Conservation (phyloP, 2,797 vertebrate genomes). For the Sandelia bainsii region DNA sequence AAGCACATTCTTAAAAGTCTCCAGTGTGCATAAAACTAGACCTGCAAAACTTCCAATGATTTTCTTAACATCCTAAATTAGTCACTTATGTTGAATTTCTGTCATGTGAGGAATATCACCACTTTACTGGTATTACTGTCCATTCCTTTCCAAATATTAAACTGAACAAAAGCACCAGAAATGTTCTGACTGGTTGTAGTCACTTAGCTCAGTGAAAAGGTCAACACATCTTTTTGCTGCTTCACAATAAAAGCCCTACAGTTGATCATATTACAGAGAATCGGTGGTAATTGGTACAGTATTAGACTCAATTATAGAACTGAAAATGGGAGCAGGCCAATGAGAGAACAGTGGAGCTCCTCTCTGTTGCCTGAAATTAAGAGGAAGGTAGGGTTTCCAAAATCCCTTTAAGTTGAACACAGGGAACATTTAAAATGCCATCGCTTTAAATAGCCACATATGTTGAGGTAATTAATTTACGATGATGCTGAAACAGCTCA, state of each 20-base stretch:
- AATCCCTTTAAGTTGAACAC: constrained; percentile 23
- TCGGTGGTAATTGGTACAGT: not conserved
- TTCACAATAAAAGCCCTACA: not conserved
- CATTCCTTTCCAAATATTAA: not conserved
- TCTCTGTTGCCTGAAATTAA: not conserved
- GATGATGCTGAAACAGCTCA: constrained; percentile 21
- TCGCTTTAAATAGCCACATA: constrained; percentile 32
- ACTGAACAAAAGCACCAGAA: constrained; percentile 1
- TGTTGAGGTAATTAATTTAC: constrained; percentile 23
- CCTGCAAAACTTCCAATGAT: constrained; percentile 7
- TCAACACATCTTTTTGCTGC: constrained; percentile 7
- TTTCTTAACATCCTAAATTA: constrained; percentile 1
- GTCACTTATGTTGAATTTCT: not conserved
- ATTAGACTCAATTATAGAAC: not conserved
- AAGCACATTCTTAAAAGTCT: constrained; percentile 20
- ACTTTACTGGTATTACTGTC: not conserved
- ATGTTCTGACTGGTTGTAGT: not conserved
- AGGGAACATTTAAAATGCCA: constrained; percentile 33
- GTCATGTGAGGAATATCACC: not conserved
- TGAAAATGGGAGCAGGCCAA: not conserved
- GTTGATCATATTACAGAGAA: not conserved
- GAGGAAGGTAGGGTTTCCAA: not conserved
- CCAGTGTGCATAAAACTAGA: constrained; percentile 1
- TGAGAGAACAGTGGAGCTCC: not conserved
- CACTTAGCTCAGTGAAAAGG: not conserved